A percentile compares a stretch with the other conserved stretches of the same genome.
These are phyloP conservation scores for Chaitophorus viminalis DNA, from an alignment of 2,888 invertebrate genomes.

Conservation along the genomic window DNA sequence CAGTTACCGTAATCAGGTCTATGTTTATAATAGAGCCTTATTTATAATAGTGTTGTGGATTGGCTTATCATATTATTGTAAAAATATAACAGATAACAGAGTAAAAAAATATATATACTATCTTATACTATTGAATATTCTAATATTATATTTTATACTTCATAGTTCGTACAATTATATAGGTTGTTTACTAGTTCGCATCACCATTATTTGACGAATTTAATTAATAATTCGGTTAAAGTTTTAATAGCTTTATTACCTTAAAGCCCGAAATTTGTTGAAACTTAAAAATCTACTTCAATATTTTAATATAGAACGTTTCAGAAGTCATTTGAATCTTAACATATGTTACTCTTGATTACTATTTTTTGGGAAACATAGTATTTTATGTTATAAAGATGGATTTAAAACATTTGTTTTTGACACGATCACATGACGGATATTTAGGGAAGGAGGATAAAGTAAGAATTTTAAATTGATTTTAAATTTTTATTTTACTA, in stretches of 20 bases:
- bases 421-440: slow-evolving; percentile 85
- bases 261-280: not conserved
- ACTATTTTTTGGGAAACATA: not conserved
- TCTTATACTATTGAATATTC: no score
- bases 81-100: not conserved
- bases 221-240: not conserved
- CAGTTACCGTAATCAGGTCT: no score
- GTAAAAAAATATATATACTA: no score
- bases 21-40: no score
- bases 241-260: not conserved
- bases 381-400: slow-evolving; percentile 68
- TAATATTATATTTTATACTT: no score
- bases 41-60: not conserved
- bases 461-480: slow-evolving; percentile 67
- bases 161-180: no score
- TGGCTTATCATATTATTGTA: not conserved
- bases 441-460: slow-evolving; percentile 87
- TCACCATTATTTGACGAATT: not conserved
- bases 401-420: slow-evolving; percentile 93
- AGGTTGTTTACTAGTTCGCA: no score
- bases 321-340: not conserved
- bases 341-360: slow-evolving; percentile 22
- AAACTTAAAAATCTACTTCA: not conserved
- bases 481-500: no score
- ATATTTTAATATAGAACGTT: not conserved